Base-by-base conservation (phyloP, 2,113 vertebrate genomes). In the Osmerus mordax region DNA sequence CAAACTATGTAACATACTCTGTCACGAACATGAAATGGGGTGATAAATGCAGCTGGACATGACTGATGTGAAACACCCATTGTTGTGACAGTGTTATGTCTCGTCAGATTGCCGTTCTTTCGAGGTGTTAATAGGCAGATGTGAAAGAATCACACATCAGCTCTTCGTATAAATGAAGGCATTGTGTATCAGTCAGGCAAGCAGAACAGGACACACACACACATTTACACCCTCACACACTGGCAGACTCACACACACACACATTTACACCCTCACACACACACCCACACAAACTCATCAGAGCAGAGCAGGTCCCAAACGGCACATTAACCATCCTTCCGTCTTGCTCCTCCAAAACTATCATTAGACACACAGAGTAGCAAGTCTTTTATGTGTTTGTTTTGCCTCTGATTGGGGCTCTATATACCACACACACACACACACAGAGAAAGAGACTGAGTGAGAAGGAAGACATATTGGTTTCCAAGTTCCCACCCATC, bases 401-500 rank as follows among this genome's bases (percentile, higher is more conserved):
- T 19, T 21, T 8, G 18, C n/a, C 14, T 59, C 18, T 19, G 18
- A 59, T 21, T 21, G n/a, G 2, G 56, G n/a, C n/a, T 21, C 56
- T 59, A 9, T 59, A 59, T 59, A 11, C 21, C 56, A 62, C 60
- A 7, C 60, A 62, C 23, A 15, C 36, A 67, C 51, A 67, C 53
- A 52, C 51, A 67, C 21, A 15, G 14, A 16, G 8, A 47, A 9
- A 47, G 8, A 47, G 41, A 41, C 36, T 8, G 36, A 41, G 36
- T 41, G 36, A 41, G 36, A 41, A 41, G 36, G 5, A 41, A 41
- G 36, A 47, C 41, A 47, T 47, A n/a, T 66, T 36, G 51, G 19
- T 66, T 51, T 47, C 65, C 65, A n/a, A 47, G 65, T 36, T 66
- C n/a, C 65, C 65, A 47, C 36, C 65, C 21, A 47, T 66, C 65